A percentile compares a stretch with the other conserved stretches of the same genome.
Evolutionary conservation across 2,797 vertebrate species (phyloP).

Genomic region (Gallinago solitaria): DNA sequence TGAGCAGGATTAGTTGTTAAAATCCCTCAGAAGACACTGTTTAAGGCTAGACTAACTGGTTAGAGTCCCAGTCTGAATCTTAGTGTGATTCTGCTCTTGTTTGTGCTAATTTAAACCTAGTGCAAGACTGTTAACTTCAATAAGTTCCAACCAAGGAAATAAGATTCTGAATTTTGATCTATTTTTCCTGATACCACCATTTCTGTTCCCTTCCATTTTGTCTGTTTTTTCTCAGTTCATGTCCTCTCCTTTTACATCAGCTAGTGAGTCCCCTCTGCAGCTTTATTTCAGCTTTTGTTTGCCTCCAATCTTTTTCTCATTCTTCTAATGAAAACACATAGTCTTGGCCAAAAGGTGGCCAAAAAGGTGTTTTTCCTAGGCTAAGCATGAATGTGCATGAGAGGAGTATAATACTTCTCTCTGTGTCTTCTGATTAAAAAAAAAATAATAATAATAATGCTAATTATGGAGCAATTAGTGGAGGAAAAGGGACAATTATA

Average conservation of each 20-base stretch:
- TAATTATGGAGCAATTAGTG: not conserved
- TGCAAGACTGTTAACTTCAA: not conserved
- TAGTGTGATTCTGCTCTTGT: not conserved
- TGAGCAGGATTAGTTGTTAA: not conserved
- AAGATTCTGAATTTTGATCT: not conserved
- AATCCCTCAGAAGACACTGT: not conserved
- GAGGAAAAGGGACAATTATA: not conserved
- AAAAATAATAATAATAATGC: not conserved
- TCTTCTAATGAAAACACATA: not conserved
- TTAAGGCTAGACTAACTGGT: not conserved
- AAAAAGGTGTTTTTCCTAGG: not conserved
- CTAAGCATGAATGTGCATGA: not conserved
- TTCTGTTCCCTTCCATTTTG: not conserved
- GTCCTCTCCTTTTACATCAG: not conserved
- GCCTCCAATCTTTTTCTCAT: not conserved
- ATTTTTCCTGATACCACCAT: not conserved
- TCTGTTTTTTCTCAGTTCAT: not conserved
- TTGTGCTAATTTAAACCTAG: not conserved
- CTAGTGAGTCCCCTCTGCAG: not conserved
- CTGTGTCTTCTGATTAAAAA: not conserved
- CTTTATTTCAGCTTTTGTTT: slow-evolving; percentile 4
- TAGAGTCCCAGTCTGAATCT: not conserved
- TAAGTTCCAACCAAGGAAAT: not conserved
- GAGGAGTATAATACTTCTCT: not conserved
- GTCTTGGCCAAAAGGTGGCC: not conserved